Conservation (phyloP, 2,888 invertebrate species). For the Platycheirus rosarum region DNA sequence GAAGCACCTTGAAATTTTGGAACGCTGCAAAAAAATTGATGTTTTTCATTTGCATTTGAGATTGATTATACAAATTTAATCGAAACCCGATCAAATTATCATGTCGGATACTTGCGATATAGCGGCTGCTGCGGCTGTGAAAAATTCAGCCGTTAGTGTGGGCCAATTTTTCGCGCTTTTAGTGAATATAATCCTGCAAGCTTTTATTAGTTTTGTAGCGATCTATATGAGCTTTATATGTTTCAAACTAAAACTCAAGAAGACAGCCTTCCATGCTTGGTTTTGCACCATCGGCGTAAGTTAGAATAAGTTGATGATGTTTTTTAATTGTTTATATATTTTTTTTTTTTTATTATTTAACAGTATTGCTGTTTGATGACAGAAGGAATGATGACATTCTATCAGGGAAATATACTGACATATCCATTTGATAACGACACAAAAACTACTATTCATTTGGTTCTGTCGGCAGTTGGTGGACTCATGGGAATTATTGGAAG, state of each 20-base stretch:
- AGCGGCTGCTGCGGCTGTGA: constrained; percentile 21
- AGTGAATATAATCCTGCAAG: constrained; percentile 74
- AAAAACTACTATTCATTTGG: constrained; percentile 45
- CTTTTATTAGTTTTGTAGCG: constrained; percentile 75
- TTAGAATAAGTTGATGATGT: constrained; percentile 20
- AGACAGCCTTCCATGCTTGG: constrained; percentile 81
- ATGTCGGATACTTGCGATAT: constrained; percentile 62
- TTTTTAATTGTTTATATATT: neutral
- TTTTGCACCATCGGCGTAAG: constrained; percentile 81
- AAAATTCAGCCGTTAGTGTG: constrained; percentile 22
- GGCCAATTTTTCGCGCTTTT: constrained; percentile 57
- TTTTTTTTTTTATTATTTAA: constrained; percentile 16
- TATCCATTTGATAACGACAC: constrained; percentile 52
- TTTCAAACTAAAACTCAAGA: constrained; percentile 78
- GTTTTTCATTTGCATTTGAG: constrained; percentile 42
- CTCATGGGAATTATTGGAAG: constrained; percentile 47
- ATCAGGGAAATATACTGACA: constrained; percentile 61
- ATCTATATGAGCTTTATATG: constrained; percentile 77
- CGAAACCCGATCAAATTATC: constrained; percentile 8
- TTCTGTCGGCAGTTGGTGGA: constrained; percentile 47
- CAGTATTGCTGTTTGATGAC: constrained; percentile 76
- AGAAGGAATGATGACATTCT: constrained; percentile 70
- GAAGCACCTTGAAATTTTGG: constrained; percentile 3
- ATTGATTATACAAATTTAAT: constrained; percentile 9
- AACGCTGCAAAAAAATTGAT: constrained; percentile 14